A percentile compares a stretch with the other conserved stretches of the same genome.
These are phyloP conservation scores for Eueremaeus valkanovi DNA, from an alignment of 2,888 invertebrate species.

Conservation along the genomic window DNA sequence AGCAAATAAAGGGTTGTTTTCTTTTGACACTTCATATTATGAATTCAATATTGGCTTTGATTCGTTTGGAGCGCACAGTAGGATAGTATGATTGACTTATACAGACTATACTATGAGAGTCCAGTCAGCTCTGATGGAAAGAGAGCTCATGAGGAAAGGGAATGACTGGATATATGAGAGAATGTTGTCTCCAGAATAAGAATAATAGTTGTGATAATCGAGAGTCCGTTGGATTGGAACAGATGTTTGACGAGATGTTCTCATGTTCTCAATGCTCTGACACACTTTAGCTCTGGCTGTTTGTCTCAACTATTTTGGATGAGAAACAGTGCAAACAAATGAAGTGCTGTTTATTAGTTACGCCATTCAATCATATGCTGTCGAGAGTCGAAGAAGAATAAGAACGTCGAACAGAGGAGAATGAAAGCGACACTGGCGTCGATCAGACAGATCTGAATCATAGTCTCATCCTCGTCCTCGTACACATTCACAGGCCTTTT, in stretches of 20 bases:
- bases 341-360: conserved; percentile 25
- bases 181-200: no score
- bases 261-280: no score
- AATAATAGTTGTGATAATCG: no score
- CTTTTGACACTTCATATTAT: no score
- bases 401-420: conserved; percentile 31
- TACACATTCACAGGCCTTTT: conserved; percentile 39
- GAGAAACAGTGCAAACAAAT: neutral
- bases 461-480: conserved; percentile 39
- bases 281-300: neutral
- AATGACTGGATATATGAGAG: no score
- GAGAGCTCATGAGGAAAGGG: no score
- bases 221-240: neutral
- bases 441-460: conserved; percentile 22
- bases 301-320: neutral
- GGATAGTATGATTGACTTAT: no score
- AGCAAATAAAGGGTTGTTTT: no score
- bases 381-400: conserved; percentile 39
- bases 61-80: no score
- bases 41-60: no score
- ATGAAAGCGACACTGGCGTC: conserved; percentile 36
- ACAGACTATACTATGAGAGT: no score
- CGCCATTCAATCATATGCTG: conserved; percentile 41
- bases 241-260: conserved; percentile 14
- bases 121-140: no score